Evolutionary conservation across 2,113 vertebrate genomes (phyloP).

Genomic region (Stomatorhinus ivindoensis): DNA sequence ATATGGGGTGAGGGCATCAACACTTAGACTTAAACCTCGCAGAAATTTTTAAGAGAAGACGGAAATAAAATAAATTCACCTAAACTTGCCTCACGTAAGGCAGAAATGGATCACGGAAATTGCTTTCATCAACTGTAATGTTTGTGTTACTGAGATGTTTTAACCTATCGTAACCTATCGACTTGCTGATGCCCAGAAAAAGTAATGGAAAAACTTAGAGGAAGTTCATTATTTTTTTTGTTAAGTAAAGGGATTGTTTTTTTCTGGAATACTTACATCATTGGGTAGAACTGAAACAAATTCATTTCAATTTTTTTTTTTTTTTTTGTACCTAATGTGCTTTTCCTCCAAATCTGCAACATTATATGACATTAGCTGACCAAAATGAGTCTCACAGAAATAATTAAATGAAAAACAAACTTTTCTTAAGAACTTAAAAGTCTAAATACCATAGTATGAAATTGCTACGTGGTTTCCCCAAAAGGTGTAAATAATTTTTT

Average conservation of each 20-base stretch:
- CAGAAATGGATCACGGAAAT: neutral
- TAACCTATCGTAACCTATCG: neutral
- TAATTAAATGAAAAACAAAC: neutral
- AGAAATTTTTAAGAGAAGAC: neutral
- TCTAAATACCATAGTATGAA: neutral
- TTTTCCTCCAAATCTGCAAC: neutral
- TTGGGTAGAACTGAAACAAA: neutral
- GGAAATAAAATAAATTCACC: conserved; percentile 1
- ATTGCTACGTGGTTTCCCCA: neutral
- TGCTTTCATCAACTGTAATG: neutral
- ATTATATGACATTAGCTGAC: neutral
- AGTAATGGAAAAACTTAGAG: neutral
- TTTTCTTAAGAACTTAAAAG: neutral
- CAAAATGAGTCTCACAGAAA: neutral
- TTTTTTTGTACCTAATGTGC: neutral
- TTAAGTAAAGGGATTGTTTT: neutral
- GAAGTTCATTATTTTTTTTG: neutral
- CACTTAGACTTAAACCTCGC: neutral
- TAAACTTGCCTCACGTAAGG: neutral
- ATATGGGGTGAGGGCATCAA: neutral
- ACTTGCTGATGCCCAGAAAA: neutral
- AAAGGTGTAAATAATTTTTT: neutral
- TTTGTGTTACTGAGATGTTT: neutral
- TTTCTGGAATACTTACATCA: neutral
- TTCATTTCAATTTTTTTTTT: neutral